phyloP scores from a whole-genome alignment of 2,888 invertebrate genomes.

The Nymphalis urticae region DNA sequence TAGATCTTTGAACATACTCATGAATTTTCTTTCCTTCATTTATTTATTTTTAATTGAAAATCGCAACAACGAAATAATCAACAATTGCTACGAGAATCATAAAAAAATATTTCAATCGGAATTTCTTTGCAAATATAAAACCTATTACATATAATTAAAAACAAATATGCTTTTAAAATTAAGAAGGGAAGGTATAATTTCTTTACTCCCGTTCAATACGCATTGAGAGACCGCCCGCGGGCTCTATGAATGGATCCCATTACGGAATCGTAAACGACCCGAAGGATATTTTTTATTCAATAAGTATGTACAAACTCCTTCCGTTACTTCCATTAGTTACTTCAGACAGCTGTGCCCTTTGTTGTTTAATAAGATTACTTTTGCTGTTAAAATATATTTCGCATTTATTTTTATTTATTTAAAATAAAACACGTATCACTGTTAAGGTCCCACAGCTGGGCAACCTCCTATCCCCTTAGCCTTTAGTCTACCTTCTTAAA shows the following conservation, averaged over 20 bases:
- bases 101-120: neutral
- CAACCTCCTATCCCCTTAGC: no score
- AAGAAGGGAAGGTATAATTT: conserved; percentile 19
- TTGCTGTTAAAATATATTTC: neutral
- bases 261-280: conserved; percentile 30
- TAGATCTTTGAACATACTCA: no score
- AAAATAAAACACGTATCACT: no score
- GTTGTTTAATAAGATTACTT: conserved; percentile 23
- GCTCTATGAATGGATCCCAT: conserved; percentile 27
- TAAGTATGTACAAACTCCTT: conserved; percentile 23
- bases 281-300: conserved; percentile 34
- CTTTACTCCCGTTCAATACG: conserved; percentile 17
- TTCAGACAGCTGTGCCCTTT: conserved; percentile 28
- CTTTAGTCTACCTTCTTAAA: no score
- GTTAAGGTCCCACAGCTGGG: no score
- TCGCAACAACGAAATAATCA: no score
- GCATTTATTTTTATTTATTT: no score
- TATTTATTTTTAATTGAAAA: no score
- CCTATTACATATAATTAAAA: neutral
- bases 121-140: neutral
- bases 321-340: conserved; percentile 21
- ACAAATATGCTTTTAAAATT: conserved; percentile 16
- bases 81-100: neutral
- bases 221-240: conserved; percentile 28
- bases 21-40: no score